phyloP scores from a whole-genome alignment of 2,888 invertebrate genomes.

The Dyspetes luteomarginatus region DNA sequence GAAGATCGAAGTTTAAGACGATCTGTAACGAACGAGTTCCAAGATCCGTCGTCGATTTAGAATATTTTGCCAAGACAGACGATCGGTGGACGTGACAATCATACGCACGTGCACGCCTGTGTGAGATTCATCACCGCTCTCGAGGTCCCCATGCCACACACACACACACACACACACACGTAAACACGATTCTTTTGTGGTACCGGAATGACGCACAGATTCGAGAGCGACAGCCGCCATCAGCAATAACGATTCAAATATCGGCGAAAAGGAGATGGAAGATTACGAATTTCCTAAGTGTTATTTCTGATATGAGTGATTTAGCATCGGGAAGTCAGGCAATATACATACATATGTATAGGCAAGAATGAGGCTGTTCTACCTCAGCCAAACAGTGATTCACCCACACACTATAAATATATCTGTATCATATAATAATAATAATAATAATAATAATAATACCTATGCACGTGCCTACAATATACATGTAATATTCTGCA shows the following conservation, averaged over 20 bases:
- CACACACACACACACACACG: background rate
- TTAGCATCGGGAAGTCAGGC: slow-evolving; percentile 70
- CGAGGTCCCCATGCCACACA: background rate
- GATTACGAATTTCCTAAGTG: slow-evolving; percentile 79
- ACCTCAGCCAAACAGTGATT: slow-evolving; percentile 79
- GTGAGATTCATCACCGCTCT: slow-evolving; percentile 33
- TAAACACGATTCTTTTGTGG: slow-evolving; percentile 45
- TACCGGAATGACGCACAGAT: slow-evolving; percentile 54
- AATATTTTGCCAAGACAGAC: slow-evolving; percentile 56
- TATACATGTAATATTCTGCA: background rate
- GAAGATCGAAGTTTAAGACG: slow-evolving; percentile 56
- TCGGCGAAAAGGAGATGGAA: slow-evolving; percentile 36
- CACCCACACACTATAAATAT: slow-evolving; percentile 75
- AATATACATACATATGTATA: slow-evolving; percentile 8
- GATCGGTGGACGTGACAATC: slow-evolving; percentile 12
- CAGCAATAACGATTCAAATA: slow-evolving; percentile 3
- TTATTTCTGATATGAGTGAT: slow-evolving; percentile 82
- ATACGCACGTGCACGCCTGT: background rate
- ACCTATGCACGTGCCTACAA: background rate
- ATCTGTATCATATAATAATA: background rate
- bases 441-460: background rate
- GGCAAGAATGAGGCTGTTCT: slow-evolving; percentile 12
- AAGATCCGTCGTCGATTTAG: slow-evolving; percentile 60
- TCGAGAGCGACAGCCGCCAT: slow-evolving; percentile 18
- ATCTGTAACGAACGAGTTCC: slow-evolving; percentile 54